phyloP scores from a whole-genome alignment of 1,140 invertebrate genomes.

The Macrocentrus cingulum region DNA sequence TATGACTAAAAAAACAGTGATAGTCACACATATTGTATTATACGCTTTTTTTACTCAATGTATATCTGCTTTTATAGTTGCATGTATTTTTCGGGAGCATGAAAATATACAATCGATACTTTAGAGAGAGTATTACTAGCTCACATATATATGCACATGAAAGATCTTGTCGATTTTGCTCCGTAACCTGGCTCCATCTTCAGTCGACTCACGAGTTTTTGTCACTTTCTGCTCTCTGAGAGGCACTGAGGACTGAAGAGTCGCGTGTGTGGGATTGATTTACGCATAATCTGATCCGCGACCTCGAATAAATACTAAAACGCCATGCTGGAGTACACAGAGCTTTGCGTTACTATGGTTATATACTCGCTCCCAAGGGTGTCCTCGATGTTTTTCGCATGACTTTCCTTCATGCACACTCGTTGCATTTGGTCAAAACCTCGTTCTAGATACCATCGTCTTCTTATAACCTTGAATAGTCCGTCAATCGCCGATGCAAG shows the following conservation, averaged over 20 bases:
- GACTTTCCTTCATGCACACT: slow-evolving; percentile 19
- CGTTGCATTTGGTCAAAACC: slow-evolving; percentile 21
- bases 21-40: no score
- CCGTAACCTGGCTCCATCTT: slow-evolving; percentile 38
- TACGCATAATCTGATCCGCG: slow-evolving; percentile 42
- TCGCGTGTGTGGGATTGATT: background rate
- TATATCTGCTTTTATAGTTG: no score
- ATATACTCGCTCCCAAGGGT: no score
- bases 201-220: background rate
- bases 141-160: background rate
- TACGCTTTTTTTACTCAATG: no score
- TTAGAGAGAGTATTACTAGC: no score
- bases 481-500: background rate
- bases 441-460: slow-evolving; percentile 4
- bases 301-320: slow-evolving; percentile 49
- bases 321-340: background rate
- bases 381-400: background rate
- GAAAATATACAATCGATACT: no score
- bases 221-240: background rate
- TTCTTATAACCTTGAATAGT: slow-evolving; percentile 4
- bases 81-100: no score
- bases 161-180: background rate
- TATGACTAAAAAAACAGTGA: no score
- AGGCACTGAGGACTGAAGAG: no score
- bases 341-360: no score